Percentiles rank a stretch among this genome's conserved stretches.
phyloP scores from a whole-genome alignment of 2,797 vertebrate genomes.

The Myotis vivesi region DNA sequence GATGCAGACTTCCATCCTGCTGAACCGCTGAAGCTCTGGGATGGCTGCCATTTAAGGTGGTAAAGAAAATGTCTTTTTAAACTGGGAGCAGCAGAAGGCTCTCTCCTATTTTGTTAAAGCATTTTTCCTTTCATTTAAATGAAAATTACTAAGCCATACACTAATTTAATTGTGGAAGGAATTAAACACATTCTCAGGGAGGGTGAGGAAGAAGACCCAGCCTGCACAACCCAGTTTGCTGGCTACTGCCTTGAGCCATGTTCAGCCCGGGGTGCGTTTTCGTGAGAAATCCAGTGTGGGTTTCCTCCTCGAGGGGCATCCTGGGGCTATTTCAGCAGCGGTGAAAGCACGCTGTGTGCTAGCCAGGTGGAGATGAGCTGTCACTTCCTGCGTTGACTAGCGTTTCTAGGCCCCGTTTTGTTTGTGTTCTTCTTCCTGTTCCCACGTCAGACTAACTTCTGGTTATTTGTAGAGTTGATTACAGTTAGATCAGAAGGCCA shows the following conservation, averaged over 20 bases:
- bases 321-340: neutral
- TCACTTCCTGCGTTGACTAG: conserved; percentile 44
- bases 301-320: neutral
- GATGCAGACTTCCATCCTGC: conserved; percentile 29
- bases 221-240: neutral
- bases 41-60: conserved; percentile 47
- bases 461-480: conserved; percentile 14
- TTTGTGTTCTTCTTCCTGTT: conserved; percentile 38
- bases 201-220: neutral
- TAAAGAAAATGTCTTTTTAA: conserved; percentile 7
- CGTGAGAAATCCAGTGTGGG: neutral
- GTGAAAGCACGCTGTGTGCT: neutral
- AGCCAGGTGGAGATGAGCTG: neutral
- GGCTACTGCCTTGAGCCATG: neutral
- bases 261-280: neutral
- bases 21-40: neutral
- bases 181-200: conserved; percentile 7
- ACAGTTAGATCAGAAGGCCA: conserved; percentile 29
- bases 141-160: neutral
- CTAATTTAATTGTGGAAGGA: conserved; percentile 21
- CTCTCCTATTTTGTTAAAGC: neutral
- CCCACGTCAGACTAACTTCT: neutral
- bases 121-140: neutral
- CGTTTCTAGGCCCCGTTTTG: conserved; percentile 16
- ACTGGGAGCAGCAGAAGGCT: neutral